These are phyloP conservation scores for Oryzias sinensis DNA, from an alignment of 2,797 vertebrate species.

Conservation along the genomic window DNA sequence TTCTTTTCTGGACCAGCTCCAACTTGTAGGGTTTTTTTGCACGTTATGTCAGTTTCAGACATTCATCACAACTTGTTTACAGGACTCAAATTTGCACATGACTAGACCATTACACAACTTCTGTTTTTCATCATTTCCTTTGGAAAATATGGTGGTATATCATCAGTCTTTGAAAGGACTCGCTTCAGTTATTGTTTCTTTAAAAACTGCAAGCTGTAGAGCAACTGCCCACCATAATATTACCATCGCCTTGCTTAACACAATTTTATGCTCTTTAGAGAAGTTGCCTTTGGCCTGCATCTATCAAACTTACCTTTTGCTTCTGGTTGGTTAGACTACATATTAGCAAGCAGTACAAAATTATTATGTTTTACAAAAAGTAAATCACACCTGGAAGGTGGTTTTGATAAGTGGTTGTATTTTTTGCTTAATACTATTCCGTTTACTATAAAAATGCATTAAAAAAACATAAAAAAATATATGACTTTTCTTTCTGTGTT, in stretches of 20 bases:
- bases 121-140: background rate
- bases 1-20: too few species aligned
- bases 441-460: too few species aligned
- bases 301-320: background rate
- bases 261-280: background rate
- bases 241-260: background rate
- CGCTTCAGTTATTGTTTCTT: background rate
- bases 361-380: background rate
- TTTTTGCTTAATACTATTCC: too few species aligned
- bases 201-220: background rate
- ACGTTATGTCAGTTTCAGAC: background rate
- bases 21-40: background rate
- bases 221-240: too few species aligned
- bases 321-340: background rate
- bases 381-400: background rate
- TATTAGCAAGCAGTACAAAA: too few species aligned
- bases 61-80: background rate
- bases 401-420: background rate
- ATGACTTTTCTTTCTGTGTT: too few species aligned
- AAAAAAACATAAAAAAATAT: too few species aligned
- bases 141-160: background rate
- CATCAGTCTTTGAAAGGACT: background rate
- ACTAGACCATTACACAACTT: background rate
- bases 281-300: background rate
- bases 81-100: background rate